These are phyloP conservation scores for Macquaria australasica DNA, from an alignment of 2,113 vertebrate genomes.

Conservation along the genomic window DNA sequence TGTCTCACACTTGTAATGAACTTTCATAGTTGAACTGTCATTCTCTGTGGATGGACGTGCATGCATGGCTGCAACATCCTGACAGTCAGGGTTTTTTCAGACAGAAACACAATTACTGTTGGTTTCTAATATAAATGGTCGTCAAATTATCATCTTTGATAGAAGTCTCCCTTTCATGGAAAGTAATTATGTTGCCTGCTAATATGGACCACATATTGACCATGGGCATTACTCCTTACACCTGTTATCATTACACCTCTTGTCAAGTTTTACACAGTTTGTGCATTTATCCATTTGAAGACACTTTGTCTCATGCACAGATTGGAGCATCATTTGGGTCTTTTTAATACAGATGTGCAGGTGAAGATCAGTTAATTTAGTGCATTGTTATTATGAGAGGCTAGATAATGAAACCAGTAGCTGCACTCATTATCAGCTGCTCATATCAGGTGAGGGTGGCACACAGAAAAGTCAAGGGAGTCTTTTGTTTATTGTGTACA, in stretches of 20 bases:
- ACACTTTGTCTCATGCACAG: neutral
- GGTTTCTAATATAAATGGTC: constrained; percentile 13
- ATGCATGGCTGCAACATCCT: constrained; percentile 25
- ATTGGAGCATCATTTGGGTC: neutral
- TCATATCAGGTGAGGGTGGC: constrained; percentile 15
- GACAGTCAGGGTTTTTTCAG: constrained; percentile 37
- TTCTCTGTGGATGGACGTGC: constrained; percentile 45
- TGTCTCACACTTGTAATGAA: constrained; percentile 62
- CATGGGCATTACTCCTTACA: neutral
- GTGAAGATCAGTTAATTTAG: constrained; percentile 21
- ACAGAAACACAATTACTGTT: constrained; percentile 61
- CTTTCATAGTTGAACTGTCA: constrained; percentile 66
- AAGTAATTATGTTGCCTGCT: constrained; percentile 22
- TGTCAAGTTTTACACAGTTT: neutral
- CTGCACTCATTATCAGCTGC: constrained; percentile 19
- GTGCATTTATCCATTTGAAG: neutral
- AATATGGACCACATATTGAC: constrained; percentile 17
- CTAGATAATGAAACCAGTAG: constrained; percentile 44
- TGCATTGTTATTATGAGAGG: constrained; percentile 26
- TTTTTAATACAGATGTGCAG: constrained; percentile 23
- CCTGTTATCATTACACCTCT: no score
- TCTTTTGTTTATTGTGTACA: constrained; percentile 26
- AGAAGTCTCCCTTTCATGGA: neutral
- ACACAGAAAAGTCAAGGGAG: neutral
- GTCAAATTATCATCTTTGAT: constrained; percentile 8